A percentile compares a stretch with the other conserved stretches of the same genome.
Conservation (phyloP, 2,888 invertebrate species). For the Polyommatus iphigenia region DNA sequence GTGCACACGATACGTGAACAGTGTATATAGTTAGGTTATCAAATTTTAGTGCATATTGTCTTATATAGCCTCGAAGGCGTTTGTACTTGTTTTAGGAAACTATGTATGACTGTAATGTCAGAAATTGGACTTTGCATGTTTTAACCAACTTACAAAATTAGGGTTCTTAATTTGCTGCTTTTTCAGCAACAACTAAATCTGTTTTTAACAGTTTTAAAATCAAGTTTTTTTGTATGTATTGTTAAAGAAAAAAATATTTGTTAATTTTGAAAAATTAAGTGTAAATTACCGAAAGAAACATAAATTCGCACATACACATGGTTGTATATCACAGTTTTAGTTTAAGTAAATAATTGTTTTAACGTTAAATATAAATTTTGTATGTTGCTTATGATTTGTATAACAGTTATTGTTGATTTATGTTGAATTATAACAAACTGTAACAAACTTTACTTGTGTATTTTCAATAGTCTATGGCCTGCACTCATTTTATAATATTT, state of each 20-base stretch:
- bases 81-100: neutral
- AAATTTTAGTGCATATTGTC: constrained; percentile 53
- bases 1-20: constrained; percentile 65
- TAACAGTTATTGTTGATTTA: constrained; percentile 10
- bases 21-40: constrained; percentile 65
- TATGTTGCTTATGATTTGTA: constrained; percentile 15
- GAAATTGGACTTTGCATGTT: neutral
- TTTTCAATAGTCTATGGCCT: neutral
- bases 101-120: neutral
- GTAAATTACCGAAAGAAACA: no score
- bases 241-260: no score
- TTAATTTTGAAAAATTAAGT: neutral
- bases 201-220: no score
- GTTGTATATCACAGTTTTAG: neutral
- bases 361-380: neutral
- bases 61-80: constrained; percentile 4
- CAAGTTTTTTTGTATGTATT: no score
- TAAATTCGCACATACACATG: neutral
- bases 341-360: constrained; percentile 1
- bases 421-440: constrained; percentile 18
- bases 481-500: neutral
- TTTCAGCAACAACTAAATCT: no score
- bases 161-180: no score
- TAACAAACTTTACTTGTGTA: neutral
- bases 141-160: neutral